Conservation (phyloP, 2,113 vertebrate species). For the Pluvianellus socialis region DNA sequence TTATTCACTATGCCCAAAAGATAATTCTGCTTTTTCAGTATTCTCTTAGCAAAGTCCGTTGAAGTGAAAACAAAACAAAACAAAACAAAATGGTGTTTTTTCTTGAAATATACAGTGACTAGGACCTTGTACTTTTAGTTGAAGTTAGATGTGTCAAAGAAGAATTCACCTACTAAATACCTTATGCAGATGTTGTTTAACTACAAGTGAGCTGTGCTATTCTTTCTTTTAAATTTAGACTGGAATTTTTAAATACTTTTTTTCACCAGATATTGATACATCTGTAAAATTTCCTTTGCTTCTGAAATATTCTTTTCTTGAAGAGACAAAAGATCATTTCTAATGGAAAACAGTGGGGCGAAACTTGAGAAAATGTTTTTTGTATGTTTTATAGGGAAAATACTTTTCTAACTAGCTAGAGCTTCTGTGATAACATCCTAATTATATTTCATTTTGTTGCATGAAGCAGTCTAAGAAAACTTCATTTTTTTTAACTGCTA, state of each 20-base stretch:
- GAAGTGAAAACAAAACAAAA: neutral
- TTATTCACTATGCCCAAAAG: neutral
- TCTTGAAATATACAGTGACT: neutral
- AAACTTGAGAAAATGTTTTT: neutral
- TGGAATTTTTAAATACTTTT: neutral
- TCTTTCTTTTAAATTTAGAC: neutral
- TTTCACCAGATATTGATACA: neutral
- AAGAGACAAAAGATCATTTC: neutral
- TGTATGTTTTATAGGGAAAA: neutral
- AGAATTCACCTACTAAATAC: neutral
- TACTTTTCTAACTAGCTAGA: neutral
- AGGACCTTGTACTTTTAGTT: neutral
- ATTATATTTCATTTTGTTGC: neutral
- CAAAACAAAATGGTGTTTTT: fast-evolving
- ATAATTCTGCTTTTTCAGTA: neutral
- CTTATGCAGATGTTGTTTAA: neutral
- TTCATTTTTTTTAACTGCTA: neutral
- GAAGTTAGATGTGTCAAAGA: neutral
- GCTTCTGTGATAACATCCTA: neutral
- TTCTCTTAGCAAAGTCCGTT: neutral
- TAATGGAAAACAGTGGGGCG: neutral
- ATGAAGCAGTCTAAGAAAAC: neutral
- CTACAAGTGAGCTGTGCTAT: fast-evolving
- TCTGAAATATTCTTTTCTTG: neutral
- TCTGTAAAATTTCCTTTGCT: neutral